A percentile compares a stretch with the other conserved stretches of the same genome.
phyloP scores from a whole-genome alignment of 1,140 invertebrate species.

The Nilaparvata lugens region DNA sequence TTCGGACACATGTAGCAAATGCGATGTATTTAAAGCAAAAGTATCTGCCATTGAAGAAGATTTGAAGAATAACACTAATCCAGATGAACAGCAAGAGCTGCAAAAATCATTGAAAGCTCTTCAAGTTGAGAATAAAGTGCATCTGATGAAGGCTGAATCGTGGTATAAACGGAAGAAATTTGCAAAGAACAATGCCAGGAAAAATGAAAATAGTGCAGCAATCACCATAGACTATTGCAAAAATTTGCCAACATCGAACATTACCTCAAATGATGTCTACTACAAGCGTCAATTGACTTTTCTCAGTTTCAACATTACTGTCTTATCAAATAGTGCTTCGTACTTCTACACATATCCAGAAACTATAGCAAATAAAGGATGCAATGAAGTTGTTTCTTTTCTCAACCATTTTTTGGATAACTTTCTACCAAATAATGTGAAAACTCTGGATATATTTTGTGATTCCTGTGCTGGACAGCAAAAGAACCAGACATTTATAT shows the following conservation, averaged over 20 bases:
- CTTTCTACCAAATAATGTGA: constrained; percentile 4
- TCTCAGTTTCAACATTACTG: constrained; percentile 17
- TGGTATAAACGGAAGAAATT: background rate
- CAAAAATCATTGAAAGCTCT: background rate
- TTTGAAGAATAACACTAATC: too few relatives aligned
- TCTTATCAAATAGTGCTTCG: constrained; percentile 7
- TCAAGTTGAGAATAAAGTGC: constrained; percentile 5
- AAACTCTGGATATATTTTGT: background rate
- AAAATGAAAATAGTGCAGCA: constrained; percentile 8
- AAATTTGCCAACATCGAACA: constrained; percentile 16
- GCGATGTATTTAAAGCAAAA: too few relatives aligned
- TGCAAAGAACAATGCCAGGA: background rate
- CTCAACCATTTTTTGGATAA: constrained; percentile 11
- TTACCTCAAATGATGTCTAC: constrained; percentile 17
- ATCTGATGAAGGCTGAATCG: constrained; percentile 1
- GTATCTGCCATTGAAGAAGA: too few relatives aligned
- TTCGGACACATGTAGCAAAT: too few relatives aligned
- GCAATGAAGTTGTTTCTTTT: constrained; percentile 13
- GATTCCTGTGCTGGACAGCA: background rate
- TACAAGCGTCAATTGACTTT: constrained; percentile 20
- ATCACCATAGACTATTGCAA: constrained; percentile 19
- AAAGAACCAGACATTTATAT: background rate
- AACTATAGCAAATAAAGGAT: constrained; percentile 10
- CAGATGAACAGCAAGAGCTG: background rate
- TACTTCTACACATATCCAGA: constrained; percentile 20